Evolutionary conservation across 2,888 invertebrate species (phyloP).

Genomic region (Epistrophe grossulariae): DNA sequence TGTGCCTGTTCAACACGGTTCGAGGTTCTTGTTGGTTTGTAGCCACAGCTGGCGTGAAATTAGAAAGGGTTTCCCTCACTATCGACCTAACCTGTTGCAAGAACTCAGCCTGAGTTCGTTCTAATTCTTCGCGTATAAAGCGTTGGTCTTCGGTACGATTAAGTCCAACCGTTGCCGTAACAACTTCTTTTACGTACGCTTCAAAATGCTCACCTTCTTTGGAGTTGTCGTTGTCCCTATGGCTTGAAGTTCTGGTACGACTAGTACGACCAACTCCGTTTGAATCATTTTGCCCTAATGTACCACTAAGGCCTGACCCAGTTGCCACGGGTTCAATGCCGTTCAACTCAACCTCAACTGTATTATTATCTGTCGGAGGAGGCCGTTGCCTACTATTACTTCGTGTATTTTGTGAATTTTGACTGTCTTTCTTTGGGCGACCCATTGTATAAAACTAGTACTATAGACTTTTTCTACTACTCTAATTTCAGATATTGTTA

Average conservation of each 20-base stretch:
- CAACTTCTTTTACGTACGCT: not conserved
- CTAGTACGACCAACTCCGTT: not conserved
- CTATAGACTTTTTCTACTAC: too few species aligned
- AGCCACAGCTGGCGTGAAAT: not conserved
- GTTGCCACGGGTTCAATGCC: not conserved
- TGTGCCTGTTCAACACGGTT: not conserved
- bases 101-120: not conserved
- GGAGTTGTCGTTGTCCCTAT: not conserved
- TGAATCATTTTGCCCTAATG: not conserved
- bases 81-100: not conserved
- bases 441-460: too few species aligned
- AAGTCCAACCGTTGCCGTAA: not conserved
- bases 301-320: not conserved
- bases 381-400: too few species aligned
- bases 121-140: not conserved
- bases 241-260: not conserved
- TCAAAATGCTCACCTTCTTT: slow-evolving; percentile 13
- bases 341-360: too few species aligned
- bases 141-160: not conserved
- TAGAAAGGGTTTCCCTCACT: slow-evolving; percentile 1
- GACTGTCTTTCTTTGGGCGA: too few species aligned
- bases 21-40: not conserved
- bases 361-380: too few species aligned
- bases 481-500: too few species aligned
- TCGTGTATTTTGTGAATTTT: too few species aligned